These are phyloP conservation scores for Gymnoscopelus braueri DNA, from an alignment of 2,797 vertebrate species.

Conservation along the genomic window DNA sequence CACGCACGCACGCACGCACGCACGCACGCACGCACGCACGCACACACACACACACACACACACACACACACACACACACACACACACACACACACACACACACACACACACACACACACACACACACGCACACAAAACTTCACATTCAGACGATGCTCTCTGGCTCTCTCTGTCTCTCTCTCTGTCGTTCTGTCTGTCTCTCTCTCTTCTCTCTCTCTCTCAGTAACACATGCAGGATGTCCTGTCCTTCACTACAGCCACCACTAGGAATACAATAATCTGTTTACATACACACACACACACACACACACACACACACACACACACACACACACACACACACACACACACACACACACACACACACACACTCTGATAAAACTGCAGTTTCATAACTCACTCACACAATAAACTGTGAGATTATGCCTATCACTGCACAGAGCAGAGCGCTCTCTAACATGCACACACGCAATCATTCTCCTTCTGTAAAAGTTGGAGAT, in stretches of 20 bases:
- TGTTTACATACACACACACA: slow-evolving; percentile 56
- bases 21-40: not conserved
- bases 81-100: not conserved
- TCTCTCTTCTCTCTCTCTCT: not conserved
- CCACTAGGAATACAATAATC: slow-evolving; percentile 54
- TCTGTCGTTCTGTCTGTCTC: not conserved
- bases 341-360: too few relatives aligned
- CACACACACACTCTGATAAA: slow-evolving; percentile 32
- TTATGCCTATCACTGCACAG: slow-evolving; percentile 36
- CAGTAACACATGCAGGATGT: slow-evolving; percentile 58
- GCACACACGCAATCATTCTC: slow-evolving; percentile 19
- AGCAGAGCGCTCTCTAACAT: too few relatives aligned
- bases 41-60: slow-evolving; percentile 1
- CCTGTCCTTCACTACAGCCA: slow-evolving; percentile 62
- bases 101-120: not conserved
- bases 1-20: not conserved
- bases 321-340: too few relatives aligned
- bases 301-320: too few relatives aligned
- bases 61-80: slow-evolving; percentile 3
- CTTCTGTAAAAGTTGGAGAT: slow-evolving; percentile 59
- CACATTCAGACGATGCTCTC: not conserved
- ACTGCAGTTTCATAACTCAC: slow-evolving; percentile 56
- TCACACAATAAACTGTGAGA: slow-evolving; percentile 49
- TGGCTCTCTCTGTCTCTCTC: not conserved
- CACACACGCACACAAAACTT: slow-evolving; percentile 3